phyloP scores from a whole-genome alignment of 2,797 vertebrate genomes.

The Odontamblyopus lacepedii region DNA sequence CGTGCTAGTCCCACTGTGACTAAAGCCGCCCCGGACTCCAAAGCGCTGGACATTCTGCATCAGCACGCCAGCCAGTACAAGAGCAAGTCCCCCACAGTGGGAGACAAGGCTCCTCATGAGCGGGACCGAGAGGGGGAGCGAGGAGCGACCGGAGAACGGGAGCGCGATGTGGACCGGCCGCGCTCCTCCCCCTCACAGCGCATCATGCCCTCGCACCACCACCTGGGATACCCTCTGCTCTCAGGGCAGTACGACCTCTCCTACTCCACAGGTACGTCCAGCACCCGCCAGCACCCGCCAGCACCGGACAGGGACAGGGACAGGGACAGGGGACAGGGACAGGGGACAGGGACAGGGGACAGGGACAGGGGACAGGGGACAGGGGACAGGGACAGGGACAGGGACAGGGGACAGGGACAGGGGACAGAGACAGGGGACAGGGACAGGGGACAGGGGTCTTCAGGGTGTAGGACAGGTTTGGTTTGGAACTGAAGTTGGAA shows the following conservation, averaged over 20 bases:
- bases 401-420: no score
- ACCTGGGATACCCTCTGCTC: conserved; percentile 92
- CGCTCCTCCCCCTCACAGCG: conserved; percentile 96
- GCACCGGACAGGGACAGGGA: no score
- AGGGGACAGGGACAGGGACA: no score
- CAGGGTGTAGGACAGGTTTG: no score
- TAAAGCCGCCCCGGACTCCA: conserved; percentile 90
- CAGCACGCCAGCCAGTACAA: conserved; percentile 97
- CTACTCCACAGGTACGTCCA: conserved; percentile 90
- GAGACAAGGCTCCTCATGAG: conserved; percentile 91
- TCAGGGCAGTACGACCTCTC: conserved; percentile 96
- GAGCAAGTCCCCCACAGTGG: conserved; percentile 97
- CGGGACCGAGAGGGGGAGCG: conserved; percentile 79
- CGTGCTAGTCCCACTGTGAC: conserved; percentile 89
- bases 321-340: no score
- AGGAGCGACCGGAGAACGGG: conserved; percentile 73
- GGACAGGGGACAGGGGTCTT: no score
- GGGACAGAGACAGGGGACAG: no score
- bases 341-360: no score
- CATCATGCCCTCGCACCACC: conserved; percentile 95
- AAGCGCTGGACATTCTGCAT: conserved; percentile 94
- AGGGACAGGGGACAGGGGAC: no score
- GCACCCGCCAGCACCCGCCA: no score
- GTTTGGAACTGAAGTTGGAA: no score
- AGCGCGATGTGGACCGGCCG: conserved; percentile 84